Base-by-base conservation (phyloP, 2,888 invertebrate species). In the Sympetrum striolatum region DNA sequence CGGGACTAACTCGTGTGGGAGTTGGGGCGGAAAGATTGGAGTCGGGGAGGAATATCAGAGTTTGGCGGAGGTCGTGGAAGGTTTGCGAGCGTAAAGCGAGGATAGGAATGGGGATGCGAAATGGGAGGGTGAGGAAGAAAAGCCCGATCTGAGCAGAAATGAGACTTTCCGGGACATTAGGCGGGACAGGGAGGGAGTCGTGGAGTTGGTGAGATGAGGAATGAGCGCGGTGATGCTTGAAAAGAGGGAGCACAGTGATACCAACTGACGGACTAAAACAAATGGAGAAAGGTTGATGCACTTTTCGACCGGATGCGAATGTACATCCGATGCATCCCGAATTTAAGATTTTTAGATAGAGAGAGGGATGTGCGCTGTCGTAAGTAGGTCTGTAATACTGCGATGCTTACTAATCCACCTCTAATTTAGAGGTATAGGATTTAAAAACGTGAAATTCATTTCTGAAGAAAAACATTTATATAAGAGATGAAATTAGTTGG, bases 101-200 rank as follows among this genome's bases (percentile, higher is more conserved):
- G 31, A 22, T 35, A 2, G 58, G 31, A 44, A 44, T 10, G 44
- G 44, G 44, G 6, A 6, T 2, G 39, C 39, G 4, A 39, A 2
- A 6, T 2, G 39, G 6, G 4, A 6, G 39, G 39, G 48, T 14
- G 31, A 15, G 53, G 48, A 31, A 35, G 82, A 58, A 35, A 35
- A 82, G 58, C 82, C 53, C 58, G 82, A 82, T 82, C 82, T 35
- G 58, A 58, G 82, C 31, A 60, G 86, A 86, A 86, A 86, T 86
- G 86, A 86, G 86, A 86, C 64, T 86, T 86, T 86, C 86, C 86
- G 60, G 86, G 60, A 86, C 86, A 86, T 86, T 86, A 86, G 86
- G 60, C 64, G 86, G 37, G 14, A 73, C 12, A 31, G 73, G 64
- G 37, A 37, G 58, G 18, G 81, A 31, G 58, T 3, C 81, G 48